Evolutionary conservation across 2,797 vertebrate genomes (phyloP).

Genomic region (Hydrocynus forskahlii): DNA sequence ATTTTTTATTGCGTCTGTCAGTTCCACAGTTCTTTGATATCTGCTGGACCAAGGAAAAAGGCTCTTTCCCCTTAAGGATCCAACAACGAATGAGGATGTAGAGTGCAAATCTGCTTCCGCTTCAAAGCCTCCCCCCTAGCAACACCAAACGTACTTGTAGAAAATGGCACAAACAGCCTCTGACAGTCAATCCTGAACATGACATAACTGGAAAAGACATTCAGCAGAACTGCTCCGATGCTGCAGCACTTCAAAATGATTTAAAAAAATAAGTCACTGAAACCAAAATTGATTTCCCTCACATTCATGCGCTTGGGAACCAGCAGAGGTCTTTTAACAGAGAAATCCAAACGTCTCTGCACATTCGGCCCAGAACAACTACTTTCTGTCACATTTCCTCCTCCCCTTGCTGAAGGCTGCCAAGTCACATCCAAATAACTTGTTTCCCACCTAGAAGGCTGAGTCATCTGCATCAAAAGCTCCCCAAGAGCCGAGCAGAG

Average conservation of each 20-base stretch:
- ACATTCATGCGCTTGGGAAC: conserved; percentile 10
- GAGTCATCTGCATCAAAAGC: conserved; percentile 40
- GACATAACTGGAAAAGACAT: neutral
- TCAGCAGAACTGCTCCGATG: neutral
- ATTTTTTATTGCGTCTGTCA: neutral
- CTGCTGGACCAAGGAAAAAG: conserved; percentile 30
- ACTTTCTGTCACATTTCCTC: conserved; percentile 19
- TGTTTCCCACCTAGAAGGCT: conserved; percentile 38
- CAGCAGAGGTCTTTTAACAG: neutral
- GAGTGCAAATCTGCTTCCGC: conserved; percentile 48
- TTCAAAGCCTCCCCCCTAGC: conserved; percentile 53
- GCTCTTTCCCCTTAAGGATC: conserved; percentile 21
- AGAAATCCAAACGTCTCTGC: conserved; percentile 6
- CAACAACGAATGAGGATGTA: conserved; percentile 12
- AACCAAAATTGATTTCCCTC: conserved; percentile 13
- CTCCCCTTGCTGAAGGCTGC: conserved; percentile 40
- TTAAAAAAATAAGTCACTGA: neutral
- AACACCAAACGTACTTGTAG: conserved; percentile 40
- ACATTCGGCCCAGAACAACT: conserved; percentile 4
- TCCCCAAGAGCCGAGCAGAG: conserved; percentile 30
- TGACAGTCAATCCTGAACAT: neutral
- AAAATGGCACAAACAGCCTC: conserved; percentile 23
- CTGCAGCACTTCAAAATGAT: neutral
- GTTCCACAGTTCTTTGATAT: neutral
- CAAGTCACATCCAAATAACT: conserved; percentile 49